phyloP scores from a whole-genome alignment of 2,797 vertebrate genomes.

The Hemibagrus guttatus region DNA sequence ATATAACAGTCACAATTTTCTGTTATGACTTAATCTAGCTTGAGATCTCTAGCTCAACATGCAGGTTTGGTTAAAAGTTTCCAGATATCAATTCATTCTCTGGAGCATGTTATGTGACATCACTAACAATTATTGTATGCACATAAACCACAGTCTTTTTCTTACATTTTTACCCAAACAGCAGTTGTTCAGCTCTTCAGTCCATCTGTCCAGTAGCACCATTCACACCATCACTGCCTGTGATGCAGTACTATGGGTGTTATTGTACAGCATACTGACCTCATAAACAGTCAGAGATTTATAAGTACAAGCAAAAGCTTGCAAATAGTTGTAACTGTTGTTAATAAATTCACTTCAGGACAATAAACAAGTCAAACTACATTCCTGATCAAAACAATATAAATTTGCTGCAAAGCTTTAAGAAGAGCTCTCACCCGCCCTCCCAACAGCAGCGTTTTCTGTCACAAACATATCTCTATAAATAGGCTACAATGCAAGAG shows the following conservation, averaged over 20 bases:
- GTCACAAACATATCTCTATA: slow-evolving; percentile 12
- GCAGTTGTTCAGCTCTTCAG: background rate
- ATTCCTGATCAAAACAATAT: background rate
- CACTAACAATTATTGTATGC: background rate
- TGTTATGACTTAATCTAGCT: background rate
- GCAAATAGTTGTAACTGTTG: background rate
- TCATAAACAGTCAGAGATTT: slow-evolving; percentile 1
- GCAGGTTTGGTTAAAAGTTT: background rate
- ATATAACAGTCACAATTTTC: background rate
- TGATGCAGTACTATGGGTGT: background rate
- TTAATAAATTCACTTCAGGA: background rate
- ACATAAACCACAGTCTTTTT: background rate
- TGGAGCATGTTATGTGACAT: background rate
- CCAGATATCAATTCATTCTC: no score
- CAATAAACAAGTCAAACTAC: background rate
- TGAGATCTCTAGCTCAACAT: background rate
- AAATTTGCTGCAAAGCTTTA: background rate
- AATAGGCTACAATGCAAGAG: background rate
- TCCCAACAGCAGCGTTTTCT: background rate
- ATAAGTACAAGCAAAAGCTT: background rate
- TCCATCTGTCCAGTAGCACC: background rate
- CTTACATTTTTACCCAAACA: background rate
- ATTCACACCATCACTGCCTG: background rate
- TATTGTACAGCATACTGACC: background rate
- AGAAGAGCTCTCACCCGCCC: background rate